Conservation (phyloP, 53 echinoderm and acorn worm species). For the Mesocentrotus franciscanus region DNA sequence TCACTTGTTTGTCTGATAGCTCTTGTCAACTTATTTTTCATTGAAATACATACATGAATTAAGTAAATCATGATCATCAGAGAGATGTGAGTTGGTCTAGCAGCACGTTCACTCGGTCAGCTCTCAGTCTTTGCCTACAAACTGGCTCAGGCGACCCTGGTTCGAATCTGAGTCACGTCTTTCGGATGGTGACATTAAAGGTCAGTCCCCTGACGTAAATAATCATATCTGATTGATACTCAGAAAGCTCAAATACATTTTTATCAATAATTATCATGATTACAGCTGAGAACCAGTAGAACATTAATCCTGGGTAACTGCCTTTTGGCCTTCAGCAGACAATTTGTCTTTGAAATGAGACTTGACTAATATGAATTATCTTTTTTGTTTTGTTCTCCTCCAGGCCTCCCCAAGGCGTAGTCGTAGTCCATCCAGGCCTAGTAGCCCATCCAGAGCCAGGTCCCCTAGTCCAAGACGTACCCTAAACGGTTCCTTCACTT, state of each 20-base stretch:
- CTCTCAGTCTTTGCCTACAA: no score
- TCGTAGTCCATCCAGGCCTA: constrained; percentile 81
- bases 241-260: no score
- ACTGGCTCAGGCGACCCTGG: no score
- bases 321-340: neutral
- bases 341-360: neutral
- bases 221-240: no score
- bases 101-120: no score
- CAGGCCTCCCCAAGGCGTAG: constrained; percentile 89
- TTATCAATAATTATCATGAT: no score
- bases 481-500: constrained; percentile 70
- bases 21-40: neutral
- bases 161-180: no score
- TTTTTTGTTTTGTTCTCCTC: neutral
- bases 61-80: neutral
- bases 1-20: neutral
- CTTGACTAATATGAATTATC: neutral
- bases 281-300: neutral
- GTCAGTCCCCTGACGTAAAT: no score
- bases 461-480: constrained; percentile 84
- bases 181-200: no score
- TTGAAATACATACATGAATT: neutral
- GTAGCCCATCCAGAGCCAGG: constrained; percentile 74
- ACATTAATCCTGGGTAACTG: neutral
- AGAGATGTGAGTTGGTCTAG: no score